A percentile compares a stretch with the other conserved stretches of the same genome.
Conservation (phyloP, 2,797 vertebrate genomes). For the Bovichtus diacanthus region DNA sequence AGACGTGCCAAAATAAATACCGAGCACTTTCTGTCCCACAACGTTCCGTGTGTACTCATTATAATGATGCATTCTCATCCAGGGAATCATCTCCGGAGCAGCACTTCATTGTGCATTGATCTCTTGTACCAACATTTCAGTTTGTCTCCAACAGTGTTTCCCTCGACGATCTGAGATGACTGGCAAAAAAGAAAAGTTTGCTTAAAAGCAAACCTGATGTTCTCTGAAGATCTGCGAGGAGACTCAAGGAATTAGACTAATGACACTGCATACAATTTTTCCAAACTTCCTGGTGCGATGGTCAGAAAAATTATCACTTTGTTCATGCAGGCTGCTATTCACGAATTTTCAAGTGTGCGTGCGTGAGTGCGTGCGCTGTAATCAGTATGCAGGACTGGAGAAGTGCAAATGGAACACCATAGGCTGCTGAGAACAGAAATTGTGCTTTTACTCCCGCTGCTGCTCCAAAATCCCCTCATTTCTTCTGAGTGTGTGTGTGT, state of each 20-base stretch:
- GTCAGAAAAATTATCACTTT: conserved; percentile 10
- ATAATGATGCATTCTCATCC: conserved; percentile 22
- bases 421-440: conserved; percentile 57
- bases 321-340: conserved; percentile 22
- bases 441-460: conserved; percentile 61
- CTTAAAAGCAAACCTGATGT: background rate
- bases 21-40: background rate
- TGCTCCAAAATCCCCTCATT: conserved; percentile 39
- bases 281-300: background rate
- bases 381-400: conserved; percentile 55
- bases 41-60: conserved; percentile 1
- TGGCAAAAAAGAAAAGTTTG: background rate
- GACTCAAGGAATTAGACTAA: background rate
- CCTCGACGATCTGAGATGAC: background rate
- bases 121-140: background rate
- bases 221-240: conserved; percentile 5
- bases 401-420: conserved; percentile 50
- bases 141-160: background rate
- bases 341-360: conserved; percentile 15
- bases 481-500: background rate
- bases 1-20: conserved; percentile 7
- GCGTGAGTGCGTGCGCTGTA: conserved; percentile 26
- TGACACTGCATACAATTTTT: background rate
- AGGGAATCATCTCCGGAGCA: conserved; percentile 1
- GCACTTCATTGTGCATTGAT: conserved; percentile 8